Conservation (phyloP, 1,140 invertebrate species). For the Lutraria rhynchaena region DNA sequence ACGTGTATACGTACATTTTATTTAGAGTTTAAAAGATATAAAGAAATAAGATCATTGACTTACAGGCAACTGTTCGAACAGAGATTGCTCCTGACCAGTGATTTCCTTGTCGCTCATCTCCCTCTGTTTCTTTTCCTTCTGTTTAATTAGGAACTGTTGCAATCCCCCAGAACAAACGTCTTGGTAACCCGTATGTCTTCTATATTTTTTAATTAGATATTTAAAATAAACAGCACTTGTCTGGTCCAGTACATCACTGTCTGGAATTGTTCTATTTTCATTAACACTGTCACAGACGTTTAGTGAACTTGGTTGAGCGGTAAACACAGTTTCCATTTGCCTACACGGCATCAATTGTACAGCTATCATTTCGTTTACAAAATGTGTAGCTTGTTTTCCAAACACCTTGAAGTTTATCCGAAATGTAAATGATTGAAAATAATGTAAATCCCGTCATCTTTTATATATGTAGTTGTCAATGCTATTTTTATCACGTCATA, state of each 20-base stretch:
- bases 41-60: too few species aligned
- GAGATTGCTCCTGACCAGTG: constrained; percentile 31
- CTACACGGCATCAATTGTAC: constrained; percentile 39
- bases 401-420: too few species aligned
- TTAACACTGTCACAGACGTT: background rate
- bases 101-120: constrained; percentile 15
- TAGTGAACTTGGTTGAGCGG: constrained; percentile 10
- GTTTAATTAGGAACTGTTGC: constrained; percentile 74
- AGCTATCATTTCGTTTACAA: constrained; percentile 28
- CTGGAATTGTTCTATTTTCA: background rate
- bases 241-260: constrained; percentile 28
- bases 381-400: too few species aligned
- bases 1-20: too few species aligned
- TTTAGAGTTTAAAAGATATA: too few species aligned
- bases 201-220: constrained; percentile 72
- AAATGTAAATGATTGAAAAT: too few species aligned
- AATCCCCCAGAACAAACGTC: constrained; percentile 69
- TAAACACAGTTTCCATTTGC: constrained; percentile 10
- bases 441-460: background rate
- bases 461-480: constrained; percentile 4
- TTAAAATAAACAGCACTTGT: constrained; percentile 62
- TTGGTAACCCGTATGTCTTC: constrained; percentile 66
- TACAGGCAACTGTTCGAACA: constrained; percentile 72
- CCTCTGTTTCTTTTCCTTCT: constrained; percentile 56
- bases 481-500: constrained; percentile 43